Conservation (phyloP, 2,797 vertebrate genomes). For the Holocentrus rufus region DNA sequence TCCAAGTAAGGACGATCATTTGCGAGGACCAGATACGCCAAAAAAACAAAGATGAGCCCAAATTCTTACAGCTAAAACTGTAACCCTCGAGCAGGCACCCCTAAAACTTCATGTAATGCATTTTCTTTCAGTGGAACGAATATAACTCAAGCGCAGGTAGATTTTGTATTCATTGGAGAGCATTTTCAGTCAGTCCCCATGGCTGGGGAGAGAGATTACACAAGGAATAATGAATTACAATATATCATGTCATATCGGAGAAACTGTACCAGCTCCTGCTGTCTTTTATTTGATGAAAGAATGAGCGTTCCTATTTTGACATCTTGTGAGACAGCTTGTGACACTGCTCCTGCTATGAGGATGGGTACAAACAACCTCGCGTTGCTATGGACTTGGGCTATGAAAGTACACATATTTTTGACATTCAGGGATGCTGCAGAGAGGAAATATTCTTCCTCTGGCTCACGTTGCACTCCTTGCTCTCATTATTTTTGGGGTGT, state of each 20-base stretch:
- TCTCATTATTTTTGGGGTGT: constrained; percentile 55
- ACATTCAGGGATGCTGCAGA: constrained; percentile 61
- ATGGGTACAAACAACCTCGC: constrained; percentile 69
- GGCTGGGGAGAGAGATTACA: constrained; percentile 70
- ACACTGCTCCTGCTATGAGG: constrained; percentile 64
- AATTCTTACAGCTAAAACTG: background rate
- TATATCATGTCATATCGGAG: constrained; percentile 67
- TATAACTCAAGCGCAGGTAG: constrained; percentile 45
- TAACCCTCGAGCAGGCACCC: background rate
- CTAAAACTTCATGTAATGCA: constrained; percentile 30
- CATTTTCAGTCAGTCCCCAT: constrained; percentile 59
- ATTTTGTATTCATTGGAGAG: constrained; percentile 70
- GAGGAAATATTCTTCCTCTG: constrained; percentile 26
- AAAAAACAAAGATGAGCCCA: background rate
- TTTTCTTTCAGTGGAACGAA: constrained; percentile 32
- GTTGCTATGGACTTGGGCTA: constrained; percentile 64
- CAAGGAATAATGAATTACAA: constrained; percentile 76
- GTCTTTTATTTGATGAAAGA: constrained; percentile 78
- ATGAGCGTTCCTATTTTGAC: constrained; percentile 70
- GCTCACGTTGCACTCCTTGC: constrained; percentile 34
- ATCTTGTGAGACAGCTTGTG: constrained; percentile 68
- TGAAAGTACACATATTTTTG: constrained; percentile 55
- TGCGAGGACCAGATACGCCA: constrained; percentile 6
- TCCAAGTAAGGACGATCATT: constrained; percentile 50
- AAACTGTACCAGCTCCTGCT: constrained; percentile 63